Conservation (phyloP, 2,113 vertebrate genomes). For the Malurus melanocephalus region DNA sequence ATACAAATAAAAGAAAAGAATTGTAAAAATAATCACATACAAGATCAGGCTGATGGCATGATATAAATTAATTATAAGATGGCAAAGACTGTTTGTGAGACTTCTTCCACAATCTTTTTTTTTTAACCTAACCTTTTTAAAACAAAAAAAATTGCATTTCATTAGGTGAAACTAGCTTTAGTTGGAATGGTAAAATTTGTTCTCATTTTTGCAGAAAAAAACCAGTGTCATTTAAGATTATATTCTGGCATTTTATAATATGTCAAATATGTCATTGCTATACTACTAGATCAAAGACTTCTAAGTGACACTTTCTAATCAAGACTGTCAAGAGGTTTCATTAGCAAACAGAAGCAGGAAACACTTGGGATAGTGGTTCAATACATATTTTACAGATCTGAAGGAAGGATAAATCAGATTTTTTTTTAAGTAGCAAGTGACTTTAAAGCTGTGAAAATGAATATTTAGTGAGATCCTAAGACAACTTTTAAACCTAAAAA, state of each 20-base stretch:
- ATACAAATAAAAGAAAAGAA: not conserved
- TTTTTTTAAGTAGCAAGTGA: not conserved
- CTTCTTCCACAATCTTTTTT: not conserved
- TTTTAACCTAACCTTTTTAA: not conserved
- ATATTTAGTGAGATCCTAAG: not conserved
- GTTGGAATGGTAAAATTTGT: not conserved
- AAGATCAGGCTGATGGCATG: not conserved
- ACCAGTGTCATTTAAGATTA: not conserved
- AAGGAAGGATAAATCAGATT: not conserved
- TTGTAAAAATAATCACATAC: not conserved
- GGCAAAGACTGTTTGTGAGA: not conserved
- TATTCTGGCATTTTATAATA: not conserved
- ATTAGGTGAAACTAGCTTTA: not conserved
- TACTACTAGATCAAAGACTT: conserved; percentile 27
- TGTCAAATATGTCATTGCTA: conserved; percentile 7
- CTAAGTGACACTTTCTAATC: conserved; percentile 52
- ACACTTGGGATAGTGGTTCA: conserved; percentile 27
- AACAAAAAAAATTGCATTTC: not conserved
- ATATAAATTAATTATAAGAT: not conserved
- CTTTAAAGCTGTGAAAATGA: not conserved
- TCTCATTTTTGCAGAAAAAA: not conserved
- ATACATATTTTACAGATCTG: conserved; percentile 17
- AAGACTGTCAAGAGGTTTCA: conserved; percentile 26
- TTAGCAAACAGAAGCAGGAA: conserved; percentile 17
- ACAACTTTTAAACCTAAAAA: not conserved